Conservation (phyloP, 35 echinoderm and acorn worm genomes). For the Amphiura filiformis region DNA sequence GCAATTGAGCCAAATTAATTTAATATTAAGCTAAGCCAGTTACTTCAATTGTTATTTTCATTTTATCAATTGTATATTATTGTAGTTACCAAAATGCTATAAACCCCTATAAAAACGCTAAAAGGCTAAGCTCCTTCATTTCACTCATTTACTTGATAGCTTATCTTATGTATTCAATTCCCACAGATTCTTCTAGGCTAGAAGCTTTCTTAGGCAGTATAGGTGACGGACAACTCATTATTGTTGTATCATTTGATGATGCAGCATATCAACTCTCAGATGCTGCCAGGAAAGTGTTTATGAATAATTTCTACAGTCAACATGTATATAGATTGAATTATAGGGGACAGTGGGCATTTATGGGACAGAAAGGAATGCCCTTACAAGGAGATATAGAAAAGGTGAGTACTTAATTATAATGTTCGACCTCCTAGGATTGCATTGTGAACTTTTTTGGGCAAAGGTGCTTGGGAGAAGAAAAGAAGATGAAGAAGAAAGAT, state of each 20-base stretch:
- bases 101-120: neutral
- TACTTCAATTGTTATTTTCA: too few relatives aligned
- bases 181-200: constrained; percentile 21
- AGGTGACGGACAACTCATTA: constrained; percentile 10
- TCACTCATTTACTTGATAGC: too few relatives aligned
- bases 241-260: constrained; percentile 40
- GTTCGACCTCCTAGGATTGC: too few relatives aligned
- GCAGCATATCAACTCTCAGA: constrained; percentile 32
- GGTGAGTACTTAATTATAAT: too few relatives aligned
- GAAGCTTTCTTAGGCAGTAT: constrained; percentile 14
- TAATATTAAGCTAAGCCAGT: too few relatives aligned
- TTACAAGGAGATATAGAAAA: neutral
- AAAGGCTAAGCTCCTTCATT: neutral
- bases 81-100: neutral
- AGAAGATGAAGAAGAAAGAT: too few relatives aligned
- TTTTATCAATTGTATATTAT: too few relatives aligned
- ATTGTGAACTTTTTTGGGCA: too few relatives aligned
- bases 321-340: constrained; percentile 8
- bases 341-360: constrained; percentile 41
- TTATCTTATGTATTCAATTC: too few relatives aligned
- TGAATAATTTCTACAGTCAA: constrained; percentile 26
- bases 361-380: constrained; percentile 39
- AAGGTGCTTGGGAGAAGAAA: too few relatives aligned
- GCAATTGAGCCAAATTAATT: too few relatives aligned
- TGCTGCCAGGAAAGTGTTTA: constrained; percentile 36